These are phyloP conservation scores for Danaus chrysippus DNA, from an alignment of 2,888 invertebrate species.

Conservation along the genomic window DNA sequence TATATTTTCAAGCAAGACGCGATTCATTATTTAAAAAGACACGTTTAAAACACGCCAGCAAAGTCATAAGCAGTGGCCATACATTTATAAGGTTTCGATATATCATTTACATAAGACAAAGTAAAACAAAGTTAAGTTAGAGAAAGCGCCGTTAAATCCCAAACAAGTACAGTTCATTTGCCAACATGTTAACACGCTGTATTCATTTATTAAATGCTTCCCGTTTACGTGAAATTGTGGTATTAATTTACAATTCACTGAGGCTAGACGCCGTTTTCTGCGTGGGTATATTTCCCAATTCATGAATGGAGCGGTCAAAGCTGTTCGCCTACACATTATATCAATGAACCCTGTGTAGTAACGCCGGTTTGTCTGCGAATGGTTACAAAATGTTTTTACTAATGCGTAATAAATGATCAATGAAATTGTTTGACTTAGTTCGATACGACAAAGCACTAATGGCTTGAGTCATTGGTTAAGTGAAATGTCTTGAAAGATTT, in stretches of 20 bases:
- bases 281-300: slow-evolving; percentile 71
- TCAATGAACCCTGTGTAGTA: slow-evolving; percentile 69
- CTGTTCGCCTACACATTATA: slow-evolving; percentile 61
- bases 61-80: no score
- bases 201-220: slow-evolving; percentile 47
- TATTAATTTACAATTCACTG: slow-evolving; percentile 71
- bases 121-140: background rate
- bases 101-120: no score
- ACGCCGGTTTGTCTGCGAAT: slow-evolving; percentile 61
- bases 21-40: no score
- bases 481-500: no score
- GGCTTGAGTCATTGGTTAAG: no score
- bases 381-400: slow-evolving; percentile 62
- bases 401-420: background rate
- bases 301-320: slow-evolving; percentile 69
- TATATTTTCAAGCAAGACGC: no score
- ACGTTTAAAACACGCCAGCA: no score
- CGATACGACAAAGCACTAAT: no score
- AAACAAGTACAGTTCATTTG: slow-evolving; percentile 12
- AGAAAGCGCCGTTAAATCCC: slow-evolving; percentile 19
- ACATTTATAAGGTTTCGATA: no score
- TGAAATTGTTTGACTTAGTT: background rate
- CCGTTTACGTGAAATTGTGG: slow-evolving; percentile 51
- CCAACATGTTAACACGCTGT: slow-evolving; percentile 20
- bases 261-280: slow-evolving; percentile 57